Percentiles rank a stretch among this genome's conserved stretches.
Evolutionary conservation across 2,113 vertebrate genomes (phyloP).

Genomic region (Spheniscus mendiculus): DNA sequence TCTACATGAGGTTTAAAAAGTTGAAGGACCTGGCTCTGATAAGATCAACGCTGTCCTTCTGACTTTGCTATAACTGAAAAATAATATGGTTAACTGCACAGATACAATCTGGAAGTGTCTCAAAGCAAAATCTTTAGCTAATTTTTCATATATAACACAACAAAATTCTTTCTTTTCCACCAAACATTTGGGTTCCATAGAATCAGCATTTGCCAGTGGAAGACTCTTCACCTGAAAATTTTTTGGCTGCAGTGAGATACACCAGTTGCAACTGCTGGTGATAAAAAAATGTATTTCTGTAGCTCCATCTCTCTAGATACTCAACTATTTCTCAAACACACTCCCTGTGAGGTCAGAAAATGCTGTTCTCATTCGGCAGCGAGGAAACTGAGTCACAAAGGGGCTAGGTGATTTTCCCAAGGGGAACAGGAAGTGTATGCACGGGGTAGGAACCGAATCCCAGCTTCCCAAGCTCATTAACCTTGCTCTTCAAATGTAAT

Average conservation of each 20-base stretch:
- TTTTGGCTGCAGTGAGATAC: neutral
- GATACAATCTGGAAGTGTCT: neutral
- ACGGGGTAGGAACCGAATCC: neutral
- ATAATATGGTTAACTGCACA: neutral
- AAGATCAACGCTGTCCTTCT: neutral
- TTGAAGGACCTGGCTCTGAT: neutral
- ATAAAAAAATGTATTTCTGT: neutral
- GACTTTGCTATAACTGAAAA: neutral
- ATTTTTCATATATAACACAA: neutral
- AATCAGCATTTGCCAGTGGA: neutral
- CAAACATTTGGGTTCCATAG: neutral
- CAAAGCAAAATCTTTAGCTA: neutral
- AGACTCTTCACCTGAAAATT: neutral
- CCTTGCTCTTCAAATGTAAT: neutral
- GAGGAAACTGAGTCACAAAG: slow-evolving; percentile 63
- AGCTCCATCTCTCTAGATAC: neutral
- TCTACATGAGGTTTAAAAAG: neutral
- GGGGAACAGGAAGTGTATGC: slow-evolving; percentile 34
- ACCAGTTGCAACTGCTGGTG: neutral
- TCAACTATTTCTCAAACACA: neutral
- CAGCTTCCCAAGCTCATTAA: slow-evolving; percentile 17
- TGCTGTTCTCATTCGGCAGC: neutral
- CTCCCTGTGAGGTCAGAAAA: neutral
- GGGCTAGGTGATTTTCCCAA: slow-evolving; percentile 10
- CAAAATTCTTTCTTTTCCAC: neutral